Evolutionary conservation across 1,140 invertebrate species (phyloP).

Genomic region (Tetramorium parvispinum): DNA sequence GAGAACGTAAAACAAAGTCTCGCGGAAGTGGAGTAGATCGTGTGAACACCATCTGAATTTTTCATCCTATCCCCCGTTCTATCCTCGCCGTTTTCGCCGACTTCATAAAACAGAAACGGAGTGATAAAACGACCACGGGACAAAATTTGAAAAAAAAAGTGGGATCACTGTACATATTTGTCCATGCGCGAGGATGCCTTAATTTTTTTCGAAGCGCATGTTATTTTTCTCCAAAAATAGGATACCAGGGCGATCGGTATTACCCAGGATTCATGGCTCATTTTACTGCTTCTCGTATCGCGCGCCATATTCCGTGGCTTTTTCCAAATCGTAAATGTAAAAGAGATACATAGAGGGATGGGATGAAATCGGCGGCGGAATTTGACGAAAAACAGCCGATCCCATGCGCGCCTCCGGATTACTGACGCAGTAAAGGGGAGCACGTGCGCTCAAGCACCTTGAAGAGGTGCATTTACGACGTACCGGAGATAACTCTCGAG

Average conservation of each 20-base stretch:
- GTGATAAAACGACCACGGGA: constrained; percentile 23
- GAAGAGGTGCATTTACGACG: constrained; percentile 68
- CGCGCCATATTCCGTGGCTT: background rate
- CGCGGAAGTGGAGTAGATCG: constrained; percentile 30
- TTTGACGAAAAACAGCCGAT: constrained; percentile 57
- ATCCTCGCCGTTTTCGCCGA: background rate
- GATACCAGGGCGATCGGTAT: background rate
- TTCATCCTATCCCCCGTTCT: constrained; percentile 15
- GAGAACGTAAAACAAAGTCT: constrained; percentile 59
- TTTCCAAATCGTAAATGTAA: constrained; percentile 3
- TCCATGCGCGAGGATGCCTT: background rate
- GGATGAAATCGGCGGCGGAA: background rate
- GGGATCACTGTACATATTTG: background rate
- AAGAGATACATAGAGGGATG: background rate
- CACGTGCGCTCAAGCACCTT: constrained; percentile 67
- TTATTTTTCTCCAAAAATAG: background rate
- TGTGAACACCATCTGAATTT: constrained; percentile 42
- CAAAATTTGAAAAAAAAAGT: background rate
- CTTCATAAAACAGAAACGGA: constrained; percentile 37
- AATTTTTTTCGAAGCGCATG: background rate
- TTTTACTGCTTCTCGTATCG: background rate
- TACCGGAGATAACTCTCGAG: constrained; percentile 66
- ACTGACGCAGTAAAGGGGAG: constrained; percentile 58
- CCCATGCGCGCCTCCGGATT: constrained; percentile 38
- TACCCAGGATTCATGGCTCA: background rate